Percentiles rank a stretch among this genome's conserved stretches.
Evolutionary conservation across 2,113 vertebrate genomes (phyloP).

Genomic region (Myotis brandtii): DNA sequence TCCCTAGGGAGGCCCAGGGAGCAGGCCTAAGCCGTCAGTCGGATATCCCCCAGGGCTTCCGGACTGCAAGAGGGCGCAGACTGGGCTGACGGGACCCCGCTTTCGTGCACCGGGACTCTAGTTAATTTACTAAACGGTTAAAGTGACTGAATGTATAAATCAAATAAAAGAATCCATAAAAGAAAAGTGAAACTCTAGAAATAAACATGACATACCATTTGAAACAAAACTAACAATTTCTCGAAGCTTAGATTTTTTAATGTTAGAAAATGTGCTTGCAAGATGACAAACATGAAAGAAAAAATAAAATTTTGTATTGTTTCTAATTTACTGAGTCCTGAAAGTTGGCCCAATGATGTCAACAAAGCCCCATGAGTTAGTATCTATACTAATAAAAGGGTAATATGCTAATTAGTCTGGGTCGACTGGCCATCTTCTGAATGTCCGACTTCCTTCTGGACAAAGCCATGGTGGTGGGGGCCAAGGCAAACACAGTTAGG

Average conservation of each 20-base stretch:
- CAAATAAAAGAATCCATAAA: slow-evolving; percentile 28
- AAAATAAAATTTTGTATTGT: not conserved
- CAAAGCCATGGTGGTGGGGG: no score
- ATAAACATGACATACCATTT: not conserved
- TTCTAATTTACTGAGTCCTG: not conserved
- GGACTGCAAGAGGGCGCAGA: no score
- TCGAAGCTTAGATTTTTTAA: not conserved
- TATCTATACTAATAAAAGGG: no score
- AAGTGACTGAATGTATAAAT: not conserved
- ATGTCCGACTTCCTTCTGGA: no score
- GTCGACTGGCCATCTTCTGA: no score
- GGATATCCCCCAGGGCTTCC: no score
- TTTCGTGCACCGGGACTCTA: no score
- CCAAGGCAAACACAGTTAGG: no score
- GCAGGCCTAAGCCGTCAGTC: no score
- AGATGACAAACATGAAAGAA: not conserved
- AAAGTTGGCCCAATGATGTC: not conserved
- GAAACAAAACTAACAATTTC: not conserved
- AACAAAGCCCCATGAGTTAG: not conserved
- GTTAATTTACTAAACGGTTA: not conserved
- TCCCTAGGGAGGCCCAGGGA: no score
- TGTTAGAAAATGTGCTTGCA: not conserved
- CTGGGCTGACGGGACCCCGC: no score
- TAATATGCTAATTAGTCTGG: no score
- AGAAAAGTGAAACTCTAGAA: not conserved